Percentiles rank a stretch among this genome's conserved stretches.
These are phyloP conservation scores for Cantharis rustica DNA, from an alignment of 2,888 invertebrate species.

Conservation along the genomic window DNA sequence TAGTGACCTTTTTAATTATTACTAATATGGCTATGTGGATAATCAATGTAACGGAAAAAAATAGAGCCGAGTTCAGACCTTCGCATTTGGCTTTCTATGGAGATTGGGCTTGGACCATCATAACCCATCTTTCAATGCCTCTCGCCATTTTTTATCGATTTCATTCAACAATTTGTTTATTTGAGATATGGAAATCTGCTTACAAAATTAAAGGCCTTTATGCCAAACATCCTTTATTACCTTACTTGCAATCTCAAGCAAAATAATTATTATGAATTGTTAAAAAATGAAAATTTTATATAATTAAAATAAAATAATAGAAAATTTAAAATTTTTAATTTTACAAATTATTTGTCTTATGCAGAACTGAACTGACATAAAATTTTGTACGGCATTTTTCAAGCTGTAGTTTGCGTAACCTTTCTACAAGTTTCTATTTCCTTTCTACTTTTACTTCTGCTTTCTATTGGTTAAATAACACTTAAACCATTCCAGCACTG, in stretches of 20 bases:
- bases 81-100: slow-evolving; percentile 83
- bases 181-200: slow-evolving; percentile 90
- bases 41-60: slow-evolving; percentile 83
- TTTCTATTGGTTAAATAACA: too few species aligned
- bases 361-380: too few species aligned
- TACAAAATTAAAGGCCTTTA: slow-evolving; percentile 70
- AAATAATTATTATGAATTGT: not conserved
- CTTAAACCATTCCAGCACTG: too few species aligned
- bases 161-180: slow-evolving; percentile 89
- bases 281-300: not conserved
- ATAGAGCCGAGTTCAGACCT: slow-evolving; percentile 80
- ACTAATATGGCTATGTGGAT: slow-evolving; percentile 87
- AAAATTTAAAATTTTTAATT: too few species aligned
- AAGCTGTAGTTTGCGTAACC: too few species aligned
- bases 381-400: too few species aligned
- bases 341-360: too few species aligned
- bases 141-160: slow-evolving; percentile 89
- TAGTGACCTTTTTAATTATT: slow-evolving; percentile 81
- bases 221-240: slow-evolving; percentile 21
- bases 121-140: slow-evolving; percentile 88
- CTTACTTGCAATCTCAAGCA: slow-evolving; percentile 9
- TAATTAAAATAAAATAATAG: not conserved
- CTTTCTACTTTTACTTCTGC: too few species aligned
- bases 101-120: slow-evolving; percentile 89
- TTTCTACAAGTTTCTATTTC: too few species aligned